Evolutionary conservation across 2,888 invertebrate genomes (phyloP), one percentile per base, ranked within the genome.

Genomic region (Pyrochroa serraticornis): DNA sequence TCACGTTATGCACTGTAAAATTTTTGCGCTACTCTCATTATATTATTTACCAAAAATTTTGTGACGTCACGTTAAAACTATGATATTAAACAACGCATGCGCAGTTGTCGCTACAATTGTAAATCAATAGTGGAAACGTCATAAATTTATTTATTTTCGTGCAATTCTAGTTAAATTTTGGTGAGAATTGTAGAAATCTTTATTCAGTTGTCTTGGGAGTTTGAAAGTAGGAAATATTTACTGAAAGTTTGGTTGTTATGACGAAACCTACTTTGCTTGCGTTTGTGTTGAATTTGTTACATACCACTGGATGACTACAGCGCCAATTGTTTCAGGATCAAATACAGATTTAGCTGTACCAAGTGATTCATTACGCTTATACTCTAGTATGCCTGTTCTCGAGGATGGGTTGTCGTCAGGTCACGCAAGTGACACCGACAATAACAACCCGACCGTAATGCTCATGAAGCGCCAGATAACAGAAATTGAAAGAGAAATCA

Each of bases 321-420:
- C n/a, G n/a, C 1, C 12, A 12, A 8, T 30, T 33, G 48, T 72
- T 70, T 34, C 65, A 82, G 83, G 83, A 66, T 81, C 84, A 49
- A 83, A 81, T 22, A 85, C 85, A 42, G 85, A 83, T 67, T 74
- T 86, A 46, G 84, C 85, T 38, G 84, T 85, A 60, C 85, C 84
- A 67, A 84, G 84, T 38, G 87, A 86, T 75, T 85, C 86, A 71
- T 82, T 87, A 35, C 84, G 85, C 77, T 84, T 86, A 80, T 90
- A 84, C 79, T 87, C 87, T 45, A 88, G 87, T 70, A 91, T 97
- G 91, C 97, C 97, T 0, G 90, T 94, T 9, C 86, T 97, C 39
- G 95, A 96, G 76, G 97, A 97, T 78, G 96, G 95, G 0, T 82
- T 97, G 54, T 95, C 95, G 1, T 95, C 95, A 34, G 95, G 95